Base-by-base conservation (phyloP, 2,888 invertebrate species). In the Auanema sp. region DNA sequence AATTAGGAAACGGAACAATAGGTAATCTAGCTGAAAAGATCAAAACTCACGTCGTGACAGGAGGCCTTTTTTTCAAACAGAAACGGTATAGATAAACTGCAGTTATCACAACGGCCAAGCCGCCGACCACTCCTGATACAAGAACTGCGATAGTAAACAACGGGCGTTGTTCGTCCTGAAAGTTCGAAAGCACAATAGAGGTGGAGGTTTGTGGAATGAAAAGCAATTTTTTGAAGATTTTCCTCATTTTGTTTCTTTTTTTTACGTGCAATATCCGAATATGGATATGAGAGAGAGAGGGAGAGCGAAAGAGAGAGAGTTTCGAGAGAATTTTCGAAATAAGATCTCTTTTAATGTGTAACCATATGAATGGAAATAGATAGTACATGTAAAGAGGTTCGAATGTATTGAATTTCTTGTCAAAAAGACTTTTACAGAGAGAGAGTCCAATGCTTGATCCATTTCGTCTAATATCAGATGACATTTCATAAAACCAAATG, bases 41-140 rank as follows among this genome's bases (percentile, higher is more conserved):
- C 2, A 50, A 5, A 50, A 61, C 72, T 67, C 25, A 76, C 76
- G 75, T 76, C 24, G 73, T 72, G 47, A 75, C 68, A n/a, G 76
- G 71, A 50, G 73, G 71, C 53, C 72, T 43, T 47, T 73, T 68
- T 59, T 74, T 76, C 60, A 77, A 66, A 66, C 77, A 77, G 65
- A 71, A 75, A 49, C 74, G 68, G 65, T 77, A 77, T 66, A 77
- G 70, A 67, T 76, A 77, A 64, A 77, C 75, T 60, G 75, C 76
- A 59, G 75, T 69, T 66, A 77, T 76, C 69, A 77, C 77, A 65
- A 75, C 71, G 68, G 70, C 65, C 67, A 77, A 67, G 61, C 76
- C 77, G 64, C 77, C 77, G 76, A 75, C 76, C 70, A 77, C 77
- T 66, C 77, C 77, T 64, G 68, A 69, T 51, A 77, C 69, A 63